A percentile compares a stretch with the other conserved stretches of the same genome.
Evolutionary conservation across 2,113 vertebrate species (phyloP).

Genomic region (Elephas maximus): DNA sequence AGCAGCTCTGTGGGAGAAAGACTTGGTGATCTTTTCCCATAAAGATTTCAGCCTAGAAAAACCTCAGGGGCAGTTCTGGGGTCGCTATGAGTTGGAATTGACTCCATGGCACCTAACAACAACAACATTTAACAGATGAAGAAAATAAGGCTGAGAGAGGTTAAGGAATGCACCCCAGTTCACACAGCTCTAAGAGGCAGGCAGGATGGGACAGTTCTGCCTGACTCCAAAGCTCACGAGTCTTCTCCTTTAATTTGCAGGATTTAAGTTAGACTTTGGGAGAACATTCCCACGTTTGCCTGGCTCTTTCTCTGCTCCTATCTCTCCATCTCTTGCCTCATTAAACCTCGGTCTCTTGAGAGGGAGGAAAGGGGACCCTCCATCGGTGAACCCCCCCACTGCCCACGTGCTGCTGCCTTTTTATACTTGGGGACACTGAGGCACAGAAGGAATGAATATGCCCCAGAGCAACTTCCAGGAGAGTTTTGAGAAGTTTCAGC

Average conservation of each 20-base stretch:
- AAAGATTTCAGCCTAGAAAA: not conserved
- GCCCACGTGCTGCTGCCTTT: not conserved
- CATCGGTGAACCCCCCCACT: not conserved
- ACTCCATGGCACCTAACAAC: not conserved
- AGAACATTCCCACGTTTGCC: accelerated
- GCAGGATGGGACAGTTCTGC: not conserved
- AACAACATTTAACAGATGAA: not conserved
- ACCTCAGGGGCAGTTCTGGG: not conserved
- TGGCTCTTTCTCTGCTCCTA: not conserved
- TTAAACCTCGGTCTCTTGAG: not conserved
- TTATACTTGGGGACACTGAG: not conserved
- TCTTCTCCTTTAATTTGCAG: not conserved
- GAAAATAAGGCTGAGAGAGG: not conserved
- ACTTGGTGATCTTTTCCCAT: not conserved
- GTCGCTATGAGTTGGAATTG: not conserved
- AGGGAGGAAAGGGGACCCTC: not conserved
- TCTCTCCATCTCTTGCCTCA: not conserved
- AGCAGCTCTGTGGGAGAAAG: not conserved
- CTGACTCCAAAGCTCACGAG: not conserved
- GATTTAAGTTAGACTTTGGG: not conserved
- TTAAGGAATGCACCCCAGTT: accelerated
- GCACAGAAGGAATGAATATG: not conserved
- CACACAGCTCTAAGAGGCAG: not conserved
- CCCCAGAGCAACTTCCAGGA: not conserved
- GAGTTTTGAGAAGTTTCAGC: not conserved